A percentile compares a stretch with the other conserved stretches of the same genome.
Evolutionary conservation across 2,113 vertebrate genomes (phyloP).

Genomic region (Aegypius monachus): DNA sequence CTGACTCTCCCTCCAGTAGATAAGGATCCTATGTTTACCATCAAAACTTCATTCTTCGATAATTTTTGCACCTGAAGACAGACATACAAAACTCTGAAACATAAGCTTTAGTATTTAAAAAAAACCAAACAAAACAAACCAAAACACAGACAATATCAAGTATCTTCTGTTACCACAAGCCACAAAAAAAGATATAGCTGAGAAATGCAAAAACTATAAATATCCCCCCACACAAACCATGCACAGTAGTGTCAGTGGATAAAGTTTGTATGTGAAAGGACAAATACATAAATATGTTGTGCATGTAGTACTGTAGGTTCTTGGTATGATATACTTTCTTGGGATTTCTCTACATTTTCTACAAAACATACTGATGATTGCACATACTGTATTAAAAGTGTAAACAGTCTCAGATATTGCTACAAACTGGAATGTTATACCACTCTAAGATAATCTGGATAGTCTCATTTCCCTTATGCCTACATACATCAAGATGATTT

Average conservation of each 20-base stretch:
- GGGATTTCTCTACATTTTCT: neutral
- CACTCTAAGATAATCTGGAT: neutral
- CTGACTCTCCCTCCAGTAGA: conserved; percentile 96
- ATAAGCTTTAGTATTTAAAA: neutral
- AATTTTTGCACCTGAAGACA: conserved; percentile 92
- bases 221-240: neutral
- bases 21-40: conserved; percentile 98
- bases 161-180: neutral
- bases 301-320: neutral
- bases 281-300: neutral
- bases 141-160: neutral
- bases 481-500: neutral
- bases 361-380: neutral
- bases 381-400: neutral
- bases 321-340: neutral
- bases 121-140: no score
- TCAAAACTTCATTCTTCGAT: conserved; percentile 97
- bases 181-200: neutral
- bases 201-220: neutral
- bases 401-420: neutral
- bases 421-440: neutral
- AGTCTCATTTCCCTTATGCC: neutral
- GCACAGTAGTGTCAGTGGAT: neutral
- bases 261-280: neutral
- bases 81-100: neutral